phyloP scores from a whole-genome alignment of 1,140 invertebrate genomes.

The Palaemon carinicauda region DNA sequence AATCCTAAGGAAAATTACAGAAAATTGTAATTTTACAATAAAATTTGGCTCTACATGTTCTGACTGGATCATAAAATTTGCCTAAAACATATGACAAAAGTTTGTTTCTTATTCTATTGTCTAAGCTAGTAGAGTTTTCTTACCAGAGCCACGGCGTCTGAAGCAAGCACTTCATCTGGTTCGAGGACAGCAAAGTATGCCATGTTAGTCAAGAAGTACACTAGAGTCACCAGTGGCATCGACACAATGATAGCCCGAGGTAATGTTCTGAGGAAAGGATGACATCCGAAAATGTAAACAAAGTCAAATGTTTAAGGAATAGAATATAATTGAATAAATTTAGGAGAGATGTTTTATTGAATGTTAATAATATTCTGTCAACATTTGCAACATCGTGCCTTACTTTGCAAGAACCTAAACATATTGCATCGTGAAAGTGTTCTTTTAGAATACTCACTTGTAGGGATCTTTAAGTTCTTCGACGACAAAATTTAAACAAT shows the following conservation, averaged over 20 bases:
- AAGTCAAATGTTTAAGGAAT: background rate
- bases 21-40: too few relatives aligned
- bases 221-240: conserved; percentile 85
- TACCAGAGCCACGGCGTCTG: conserved; percentile 94
- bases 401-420: background rate
- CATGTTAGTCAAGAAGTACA: conserved; percentile 93
- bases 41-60: too few relatives aligned
- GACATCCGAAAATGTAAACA: conserved; percentile 27
- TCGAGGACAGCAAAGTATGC: conserved; percentile 92
- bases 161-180: conserved; percentile 80
- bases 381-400: too few relatives aligned
- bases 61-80: too few relatives aligned
- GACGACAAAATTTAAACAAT: conserved; percentile 96
- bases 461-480: conserved; percentile 95
- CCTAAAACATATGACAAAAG: background rate
- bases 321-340: too few relatives aligned
- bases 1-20: background rate
- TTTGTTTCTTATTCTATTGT: background rate
- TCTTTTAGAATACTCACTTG: conserved; percentile 69
- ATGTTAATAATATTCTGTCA: too few relatives aligned
- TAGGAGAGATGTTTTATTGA: too few relatives aligned
- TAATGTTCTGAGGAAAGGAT: conserved; percentile 76
- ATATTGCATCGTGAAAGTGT: background rate
- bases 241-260: conserved; percentile 95
- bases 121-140: conserved; percentile 64